Evolutionary conservation across 1,140 invertebrate genomes (phyloP).

Genomic region (Metopolophium dirhodum): DNA sequence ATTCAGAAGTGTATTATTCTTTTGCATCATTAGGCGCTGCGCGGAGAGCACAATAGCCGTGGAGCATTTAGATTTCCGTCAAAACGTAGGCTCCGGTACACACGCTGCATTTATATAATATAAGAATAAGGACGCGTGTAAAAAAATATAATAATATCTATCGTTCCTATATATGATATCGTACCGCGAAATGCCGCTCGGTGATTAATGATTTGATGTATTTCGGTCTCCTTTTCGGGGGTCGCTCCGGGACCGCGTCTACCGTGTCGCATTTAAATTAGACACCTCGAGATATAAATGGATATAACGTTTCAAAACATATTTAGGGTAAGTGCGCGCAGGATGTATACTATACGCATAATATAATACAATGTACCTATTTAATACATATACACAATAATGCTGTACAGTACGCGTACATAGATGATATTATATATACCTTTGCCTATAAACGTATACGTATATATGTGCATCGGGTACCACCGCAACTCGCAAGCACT

Average conservation of each 20-base stretch:
- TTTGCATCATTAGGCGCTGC: constrained; percentile 51
- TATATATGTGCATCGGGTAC: not conserved
- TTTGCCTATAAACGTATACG: not conserved
- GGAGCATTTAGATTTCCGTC: constrained; percentile 51
- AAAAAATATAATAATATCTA: constrained; percentile 3
- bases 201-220: constrained; percentile 56
- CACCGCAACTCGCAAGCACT: not conserved
- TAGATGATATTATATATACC: not conserved
- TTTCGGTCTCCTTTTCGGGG: constrained; percentile 39
- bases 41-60: constrained; percentile 40
- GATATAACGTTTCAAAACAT: constrained; percentile 56
- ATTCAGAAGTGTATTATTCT: constrained; percentile 51
- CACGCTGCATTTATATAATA: not conserved
- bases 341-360: not conserved
- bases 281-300: constrained; percentile 50
- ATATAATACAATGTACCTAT: not conserved
- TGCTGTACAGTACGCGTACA: not conserved
- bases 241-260: not conserved
- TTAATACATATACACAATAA: not conserved
- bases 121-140: constrained; percentile 1
- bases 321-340: constrained; percentile 47
- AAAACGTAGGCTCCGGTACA: constrained; percentile 52
- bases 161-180: not conserved
- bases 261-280: constrained; percentile 53
- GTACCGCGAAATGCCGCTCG: constrained; percentile 44